These are phyloP conservation scores for Flabesymbios commensalis DNA, from an alignment of 2,888 invertebrate species.

Conservation along the genomic window DNA sequence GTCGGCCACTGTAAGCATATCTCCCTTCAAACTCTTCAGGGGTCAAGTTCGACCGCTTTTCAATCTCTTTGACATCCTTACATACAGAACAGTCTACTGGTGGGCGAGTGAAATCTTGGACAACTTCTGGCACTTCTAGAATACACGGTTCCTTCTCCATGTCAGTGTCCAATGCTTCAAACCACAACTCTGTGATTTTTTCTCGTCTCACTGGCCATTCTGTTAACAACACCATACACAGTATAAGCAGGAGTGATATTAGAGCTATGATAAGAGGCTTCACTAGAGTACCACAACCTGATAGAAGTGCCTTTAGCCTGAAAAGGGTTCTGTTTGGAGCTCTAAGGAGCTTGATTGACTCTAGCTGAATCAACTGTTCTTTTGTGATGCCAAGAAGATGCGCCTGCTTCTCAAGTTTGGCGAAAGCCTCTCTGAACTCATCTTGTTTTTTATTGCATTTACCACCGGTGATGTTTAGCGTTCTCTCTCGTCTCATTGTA, in stretches of 20 bases:
- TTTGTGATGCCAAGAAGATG: conserved; percentile 13
- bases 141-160: conserved; percentile 42
- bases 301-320: neutral
- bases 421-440: conserved; percentile 10
- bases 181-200: neutral
- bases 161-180: conserved; percentile 20
- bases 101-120: conserved; percentile 69
- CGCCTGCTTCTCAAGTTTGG: conserved; percentile 10
- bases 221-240: neutral
- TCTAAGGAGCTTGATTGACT: conserved; percentile 15
- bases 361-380: conserved; percentile 15
- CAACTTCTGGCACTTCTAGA: conserved; percentile 35
- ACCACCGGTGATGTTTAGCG: too few species aligned
- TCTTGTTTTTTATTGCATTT: too few species aligned
- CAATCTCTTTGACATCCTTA: conserved; percentile 68
- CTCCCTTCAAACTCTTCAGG: conserved; percentile 73
- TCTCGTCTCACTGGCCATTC: conserved; percentile 19
- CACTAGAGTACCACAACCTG: neutral
- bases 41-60: conserved; percentile 71
- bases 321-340: neutral
- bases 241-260: neutral
- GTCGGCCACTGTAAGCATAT: conserved; percentile 78
- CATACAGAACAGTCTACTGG: conserved; percentile 83
- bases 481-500: too few species aligned
- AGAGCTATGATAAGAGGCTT: neutral